phyloP scores from a whole-genome alignment of 2,888 invertebrate species.

The Pheosia tremula region DNA sequence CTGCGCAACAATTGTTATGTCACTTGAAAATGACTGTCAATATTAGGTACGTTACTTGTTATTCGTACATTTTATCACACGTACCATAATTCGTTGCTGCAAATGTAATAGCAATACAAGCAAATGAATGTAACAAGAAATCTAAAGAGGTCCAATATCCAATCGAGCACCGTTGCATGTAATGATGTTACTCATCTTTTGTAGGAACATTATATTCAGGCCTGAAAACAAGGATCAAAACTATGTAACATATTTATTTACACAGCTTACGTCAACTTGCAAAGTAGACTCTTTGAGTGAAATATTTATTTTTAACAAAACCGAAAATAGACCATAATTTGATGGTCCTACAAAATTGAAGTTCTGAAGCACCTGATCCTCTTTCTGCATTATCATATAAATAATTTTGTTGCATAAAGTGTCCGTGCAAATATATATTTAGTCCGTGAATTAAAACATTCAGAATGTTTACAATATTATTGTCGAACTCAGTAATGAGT shows the following conservation, averaged over 20 bases:
- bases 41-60: neutral
- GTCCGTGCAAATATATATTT: constrained; percentile 36
- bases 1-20: no score
- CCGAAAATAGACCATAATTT: no score
- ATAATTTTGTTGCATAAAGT: constrained; percentile 1
- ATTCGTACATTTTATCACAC: neutral
- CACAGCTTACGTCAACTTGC: no score
- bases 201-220: neutral
- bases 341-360: neutral
- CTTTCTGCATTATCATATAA: neutral
- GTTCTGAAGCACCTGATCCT: neutral
- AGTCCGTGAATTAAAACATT: constrained; percentile 21
- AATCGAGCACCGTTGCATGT: neutral
- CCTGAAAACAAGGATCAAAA: no score
- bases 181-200: neutral
- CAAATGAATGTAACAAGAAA: neutral
- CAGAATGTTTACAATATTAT: constrained; percentile 33
- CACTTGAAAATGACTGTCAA: neutral
- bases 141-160: neutral
- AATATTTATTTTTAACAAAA: no score
- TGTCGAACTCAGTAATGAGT: constrained; percentile 38
- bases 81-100: neutral
- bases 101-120: neutral
- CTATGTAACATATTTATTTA: no score
- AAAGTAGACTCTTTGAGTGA: no score